phyloP scores from a whole-genome alignment of 2,888 invertebrate species.

The Eristalis arbustorum region DNA sequence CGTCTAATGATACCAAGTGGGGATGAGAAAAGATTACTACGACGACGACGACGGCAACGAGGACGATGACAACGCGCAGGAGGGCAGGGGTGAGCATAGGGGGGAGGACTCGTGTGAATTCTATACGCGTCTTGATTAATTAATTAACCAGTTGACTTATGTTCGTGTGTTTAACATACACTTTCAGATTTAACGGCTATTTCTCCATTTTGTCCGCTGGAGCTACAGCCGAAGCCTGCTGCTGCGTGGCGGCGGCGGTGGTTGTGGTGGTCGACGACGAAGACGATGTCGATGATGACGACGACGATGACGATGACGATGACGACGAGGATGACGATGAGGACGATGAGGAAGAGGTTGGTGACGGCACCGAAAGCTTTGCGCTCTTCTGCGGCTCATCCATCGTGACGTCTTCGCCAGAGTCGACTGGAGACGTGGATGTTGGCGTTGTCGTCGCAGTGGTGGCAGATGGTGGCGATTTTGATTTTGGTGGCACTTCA shows the following conservation, averaged over 20 bases:
- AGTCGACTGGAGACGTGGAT: conserved; percentile 46
- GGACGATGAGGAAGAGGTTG: conserved; percentile 60
- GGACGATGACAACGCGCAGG: background rate
- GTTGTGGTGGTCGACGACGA: conserved; percentile 24
- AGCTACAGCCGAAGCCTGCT: conserved; percentile 15
- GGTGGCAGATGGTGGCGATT: conserved; percentile 54
- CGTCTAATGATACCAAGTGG: conserved; percentile 37
- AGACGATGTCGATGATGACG: conserved; percentile 40
- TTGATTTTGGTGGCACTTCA: conserved; percentile 49
- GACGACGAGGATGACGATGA: conserved; percentile 57
- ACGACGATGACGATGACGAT: conserved; percentile 54
- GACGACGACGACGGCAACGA: background rate
- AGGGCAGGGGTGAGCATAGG: background rate
- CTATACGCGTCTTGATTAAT: conserved; percentile 53
- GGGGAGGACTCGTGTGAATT: background rate
- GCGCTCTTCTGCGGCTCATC: conserved; percentile 64
- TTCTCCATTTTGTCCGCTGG: conserved; percentile 47
- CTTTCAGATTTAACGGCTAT: conserved; percentile 65
- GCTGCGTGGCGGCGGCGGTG: conserved; percentile 12
- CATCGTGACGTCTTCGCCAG: background rate
- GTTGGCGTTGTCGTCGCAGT: conserved; percentile 60
- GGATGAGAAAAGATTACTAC: background rate
- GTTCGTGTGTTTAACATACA: conserved; percentile 59
- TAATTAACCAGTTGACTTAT: conserved; percentile 63
- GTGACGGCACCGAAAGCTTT: conserved; percentile 53